Base-by-base conservation (phyloP, 2,888 invertebrate genomes). In the Epinotia demarniana region DNA sequence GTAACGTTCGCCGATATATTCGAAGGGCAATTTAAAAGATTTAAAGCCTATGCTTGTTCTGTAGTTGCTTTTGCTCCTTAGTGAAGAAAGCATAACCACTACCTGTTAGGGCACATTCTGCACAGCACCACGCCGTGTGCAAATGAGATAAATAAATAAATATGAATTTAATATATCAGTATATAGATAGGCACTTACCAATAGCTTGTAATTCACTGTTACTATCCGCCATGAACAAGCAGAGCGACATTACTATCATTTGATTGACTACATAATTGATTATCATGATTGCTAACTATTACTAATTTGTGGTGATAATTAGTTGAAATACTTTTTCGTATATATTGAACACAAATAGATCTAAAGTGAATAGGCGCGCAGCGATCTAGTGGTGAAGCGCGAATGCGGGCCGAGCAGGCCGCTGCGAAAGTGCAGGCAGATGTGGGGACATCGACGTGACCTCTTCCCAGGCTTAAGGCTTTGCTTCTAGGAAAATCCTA, bases 131-230 rank as follows among this genome's bases (percentile, higher is more conserved):
- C 33, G 13, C 49, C n/a, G 33, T 39, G 39, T 33, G 33, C 61
- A 39, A 39, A 8, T 11, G 16, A 39, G 11, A 39, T 11, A 61
- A 33, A 33, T n/a, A 1, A n/a, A 12, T 27, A 61, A 60, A 33
- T 62, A n/a, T 39, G 16, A 19, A 6, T 33, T 33, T 16, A 49
- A 1, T 46, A 49, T 49, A 49, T 43, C 16, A 43, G 46, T 33
- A n/a, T n/a, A n/a, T n/a, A n/a, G n/a, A n/a, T n/a, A 64, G 19
- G 13, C 19, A 66, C 66, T 66, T 39, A 67, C 67, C 67, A 19
- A 67, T 57, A 39, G 33, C 39, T 39, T 57, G 67, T 19, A 67
- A 55, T 39, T 67, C 67, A 55, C 33, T n/a, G 18, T 12, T 57
- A 39, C 55, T 39, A n/a, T 67, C 55, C 19, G 39, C 6, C 55